A percentile compares a stretch with the other conserved stretches of the same genome.
Conservation (phyloP, 2,888 invertebrate genomes). For the Hypercompe scribonia region DNA sequence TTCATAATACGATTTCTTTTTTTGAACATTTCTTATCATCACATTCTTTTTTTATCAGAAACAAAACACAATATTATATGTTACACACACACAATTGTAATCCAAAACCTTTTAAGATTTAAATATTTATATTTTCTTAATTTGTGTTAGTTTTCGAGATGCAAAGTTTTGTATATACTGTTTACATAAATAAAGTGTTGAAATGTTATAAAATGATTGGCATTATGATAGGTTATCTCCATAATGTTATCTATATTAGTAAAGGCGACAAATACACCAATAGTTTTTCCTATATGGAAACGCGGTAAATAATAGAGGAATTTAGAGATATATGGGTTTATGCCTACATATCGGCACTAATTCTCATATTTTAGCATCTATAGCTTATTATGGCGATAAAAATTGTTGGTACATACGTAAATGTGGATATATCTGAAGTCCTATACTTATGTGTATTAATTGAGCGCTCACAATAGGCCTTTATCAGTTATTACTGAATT, state of each 20-base stretch:
- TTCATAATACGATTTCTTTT: no score
- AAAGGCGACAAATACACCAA: background rate
- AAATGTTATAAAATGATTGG: background rate
- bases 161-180: background rate
- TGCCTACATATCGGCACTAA: background rate
- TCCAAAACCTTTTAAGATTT: no score
- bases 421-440: background rate
- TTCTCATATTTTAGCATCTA: background rate
- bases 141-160: background rate
- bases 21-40: no score
- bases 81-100: no score
- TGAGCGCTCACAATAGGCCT: background rate
- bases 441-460: background rate
- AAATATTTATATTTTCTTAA: background rate
- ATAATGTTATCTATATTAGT: background rate
- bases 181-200: background rate
- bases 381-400: background rate
- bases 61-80: no score
- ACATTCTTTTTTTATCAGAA: no score
- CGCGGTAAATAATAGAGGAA: background rate
- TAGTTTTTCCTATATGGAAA: background rate
- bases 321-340: background rate
- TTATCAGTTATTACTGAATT: conserved; percentile 14
- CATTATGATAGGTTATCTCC: background rate
- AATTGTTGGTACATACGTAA: background rate